Base-by-base conservation (phyloP, 2,888 invertebrate species). In the Drosophila longiperda region DNA sequence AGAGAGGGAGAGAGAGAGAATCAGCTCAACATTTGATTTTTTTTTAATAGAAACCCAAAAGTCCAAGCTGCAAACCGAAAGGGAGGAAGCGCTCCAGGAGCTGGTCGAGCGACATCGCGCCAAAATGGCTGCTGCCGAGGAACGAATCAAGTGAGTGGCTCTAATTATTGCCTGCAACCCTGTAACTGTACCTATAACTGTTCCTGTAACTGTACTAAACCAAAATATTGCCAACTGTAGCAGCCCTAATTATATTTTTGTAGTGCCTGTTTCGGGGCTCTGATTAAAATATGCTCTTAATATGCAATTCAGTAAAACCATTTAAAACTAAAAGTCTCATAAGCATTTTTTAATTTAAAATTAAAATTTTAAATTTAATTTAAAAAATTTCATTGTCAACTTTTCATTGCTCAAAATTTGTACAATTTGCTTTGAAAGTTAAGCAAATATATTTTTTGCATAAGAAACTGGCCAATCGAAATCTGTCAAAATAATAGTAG, bases 11-110 rank as follows among this genome's bases (percentile, higher is more conserved):
- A 12, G 20, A 20, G 3, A 17, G 12, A 20, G 3, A 20, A n/a
- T n/a, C n/a, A 29, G 6, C 4, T 38, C 6, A 20, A 7, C 1
- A 48, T 20, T 20, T 0, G 7, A 3, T 17, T 5, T 33, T 12
- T 9, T 32, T 53, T n/a, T n/a, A n/a, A 7, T 38, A 88, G 87
- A 79, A 50, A 54, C 86, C 94, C 94, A 95, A 86, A 94, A 94
- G 93, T 93, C 94, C 57, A 94, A 94, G 87, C 89, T 95, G 68
- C 93, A 94, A 52, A 92, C 93, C 74, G 95, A 95, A 82, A 95
- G 94, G 84, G 94, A 94, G 68, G 94, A 94, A 78, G 94, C 94
- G 0, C 86, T 95, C 36, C 93, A 94, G 76, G 91, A 93, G 50
- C 91, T 95, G 40, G 94, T 94, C 91, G 93, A 94, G 73, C 94